These are phyloP conservation scores for Ardeotis arabs DNA, from an alignment of 2,113 vertebrate species.

Conservation along the genomic window DNA sequence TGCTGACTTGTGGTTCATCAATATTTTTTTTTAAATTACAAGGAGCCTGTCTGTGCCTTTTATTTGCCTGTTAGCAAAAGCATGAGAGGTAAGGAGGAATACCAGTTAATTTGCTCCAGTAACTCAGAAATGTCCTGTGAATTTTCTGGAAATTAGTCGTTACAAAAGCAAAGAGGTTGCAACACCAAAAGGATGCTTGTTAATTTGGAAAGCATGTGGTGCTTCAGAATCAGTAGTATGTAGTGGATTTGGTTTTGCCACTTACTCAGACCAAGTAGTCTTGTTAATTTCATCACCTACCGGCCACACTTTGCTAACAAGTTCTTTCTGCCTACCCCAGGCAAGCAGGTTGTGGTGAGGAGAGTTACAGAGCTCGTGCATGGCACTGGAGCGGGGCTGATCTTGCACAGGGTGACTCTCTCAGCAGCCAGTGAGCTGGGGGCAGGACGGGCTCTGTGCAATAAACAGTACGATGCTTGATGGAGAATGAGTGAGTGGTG, in stretches of 20 bases:
- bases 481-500: neutral
- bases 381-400: fast-evolving
- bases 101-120: neutral
- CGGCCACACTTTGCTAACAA: fast-evolving
- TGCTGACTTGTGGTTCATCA: neutral
- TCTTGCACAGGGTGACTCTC: fast-evolving
- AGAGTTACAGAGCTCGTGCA: fast-evolving
- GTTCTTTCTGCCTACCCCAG: neutral
- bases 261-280: neutral
- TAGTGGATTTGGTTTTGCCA: neutral
- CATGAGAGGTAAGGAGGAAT: neutral
- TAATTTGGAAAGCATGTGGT: neutral
- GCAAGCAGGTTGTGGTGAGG: fast-evolving
- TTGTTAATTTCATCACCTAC: neutral
- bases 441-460: neutral
- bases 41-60: neutral
- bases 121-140: neutral
- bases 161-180: neutral
- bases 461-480: fast-evolving
- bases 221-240: neutral
- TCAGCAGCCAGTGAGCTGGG: neutral
- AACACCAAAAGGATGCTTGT: neutral
- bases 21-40: neutral
- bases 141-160: neutral
- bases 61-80: neutral